These are phyloP conservation scores for Geophilus truncorum DNA, from an alignment of 2,888 invertebrate genomes.

Conservation along the genomic window DNA sequence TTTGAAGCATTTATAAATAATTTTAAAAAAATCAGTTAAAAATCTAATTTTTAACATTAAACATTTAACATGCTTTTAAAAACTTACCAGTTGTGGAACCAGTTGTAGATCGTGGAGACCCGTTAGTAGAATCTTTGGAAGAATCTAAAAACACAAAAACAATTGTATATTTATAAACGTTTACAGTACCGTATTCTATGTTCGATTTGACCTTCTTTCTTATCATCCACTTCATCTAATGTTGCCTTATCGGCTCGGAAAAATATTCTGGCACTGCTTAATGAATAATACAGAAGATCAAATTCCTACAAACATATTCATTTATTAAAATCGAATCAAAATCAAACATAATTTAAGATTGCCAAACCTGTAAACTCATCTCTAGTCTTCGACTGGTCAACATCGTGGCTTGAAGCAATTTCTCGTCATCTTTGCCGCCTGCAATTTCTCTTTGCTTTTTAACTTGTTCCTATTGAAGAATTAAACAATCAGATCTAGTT, in stretches of 20 bases:
- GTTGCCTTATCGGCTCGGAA: constrained; percentile 58
- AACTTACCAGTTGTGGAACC: not conserved
- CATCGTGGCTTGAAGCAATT: constrained; percentile 85
- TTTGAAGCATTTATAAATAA: not conserved
- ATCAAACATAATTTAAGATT: constrained; percentile 39
- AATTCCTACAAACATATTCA: constrained; percentile 67
- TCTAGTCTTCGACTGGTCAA: constrained; percentile 80
- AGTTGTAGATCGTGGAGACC: not conserved
- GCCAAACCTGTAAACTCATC: constrained; percentile 58
- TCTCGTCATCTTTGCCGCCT: constrained; percentile 61
- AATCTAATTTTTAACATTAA: too few species aligned
- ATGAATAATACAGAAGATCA: constrained; percentile 79
- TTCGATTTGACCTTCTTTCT: not conserved
- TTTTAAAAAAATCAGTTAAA: not conserved
- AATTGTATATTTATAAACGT: not conserved
- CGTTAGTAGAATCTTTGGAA: not conserved
- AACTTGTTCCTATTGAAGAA: constrained; percentile 43
- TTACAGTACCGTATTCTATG: too few species aligned
- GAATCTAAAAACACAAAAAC: not conserved
- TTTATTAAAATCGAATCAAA: constrained; percentile 45
- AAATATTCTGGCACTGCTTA: constrained; percentile 92
- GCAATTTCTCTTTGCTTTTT: constrained; percentile 32
- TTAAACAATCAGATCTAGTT: constrained; percentile 36
- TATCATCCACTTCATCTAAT: not conserved
- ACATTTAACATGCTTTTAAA: too few species aligned